Base-by-base conservation (phyloP, 2,888 invertebrate genomes). In the Eupelmus urozonus region DNA sequence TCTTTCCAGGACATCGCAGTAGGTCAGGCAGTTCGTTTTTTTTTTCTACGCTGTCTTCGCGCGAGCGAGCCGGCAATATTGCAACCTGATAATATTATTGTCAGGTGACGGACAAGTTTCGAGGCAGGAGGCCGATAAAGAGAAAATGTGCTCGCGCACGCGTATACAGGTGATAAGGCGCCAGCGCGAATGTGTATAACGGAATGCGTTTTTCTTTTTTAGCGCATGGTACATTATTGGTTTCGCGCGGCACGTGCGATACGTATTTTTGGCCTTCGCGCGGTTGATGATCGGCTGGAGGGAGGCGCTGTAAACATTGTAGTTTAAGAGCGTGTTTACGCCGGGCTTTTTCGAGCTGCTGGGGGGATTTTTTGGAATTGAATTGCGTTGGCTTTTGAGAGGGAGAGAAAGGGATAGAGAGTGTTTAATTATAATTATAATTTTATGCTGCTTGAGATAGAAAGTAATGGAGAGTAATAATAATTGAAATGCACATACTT, bases 71-170 rank as follows among this genome's bases (percentile, higher is more conserved):
- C 18, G 27, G 27, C 34, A 70, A n/a, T n/a, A n/a, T n/a, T n/a
- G n/a, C n/a, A n/a, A n/a, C n/a, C n/a, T n/a, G n/a, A n/a, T n/a
- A n/a, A n/a, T n/a, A 76, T 76, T 71, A 70, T 53, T 57, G 76
- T 62, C 75, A 69, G 70, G 70, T 77, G 76, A 77, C 53, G 71
- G 59, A 72, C 71, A 57, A 59, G 71, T 76, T 76, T 63, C 53
- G 75, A 23, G 45, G 11, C 18, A 51, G 42, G 9, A 40, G 27
- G 53, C 34, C 40, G 75, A 75, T 62, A 75, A 75, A 62, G 25
- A 18, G 34, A 29, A 34, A 29, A 63, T 0, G 20, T 45, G 45
- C 25, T n/a, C n/a, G 40, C 45, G 53, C n/a, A n/a, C 42, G 57
- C 65, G 42, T 4, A 66, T 23, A 2, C 60, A n/a, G 40, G 34